Evolutionary conservation across 2,888 invertebrate genomes (phyloP).

Genomic region (Chaetoderma sp.): DNA sequence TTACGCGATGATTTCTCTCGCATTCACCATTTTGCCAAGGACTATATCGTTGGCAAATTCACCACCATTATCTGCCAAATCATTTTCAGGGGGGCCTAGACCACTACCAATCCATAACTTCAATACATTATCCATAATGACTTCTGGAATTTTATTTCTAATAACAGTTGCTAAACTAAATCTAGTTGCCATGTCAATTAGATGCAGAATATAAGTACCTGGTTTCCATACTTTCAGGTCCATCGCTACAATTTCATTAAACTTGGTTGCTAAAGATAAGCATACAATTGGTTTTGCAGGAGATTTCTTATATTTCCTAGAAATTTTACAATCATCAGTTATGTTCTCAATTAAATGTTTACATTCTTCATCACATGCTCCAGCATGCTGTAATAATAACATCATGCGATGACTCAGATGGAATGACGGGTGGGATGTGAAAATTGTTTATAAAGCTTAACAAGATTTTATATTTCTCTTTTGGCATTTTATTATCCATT

Average conservation of each 20-base stretch:
- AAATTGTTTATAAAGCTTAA: not conserved
- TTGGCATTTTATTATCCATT: not conserved
- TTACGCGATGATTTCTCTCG: conserved; percentile 9
- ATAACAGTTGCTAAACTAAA: conserved; percentile 14
- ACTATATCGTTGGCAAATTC: conserved; percentile 15
- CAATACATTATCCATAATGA: conserved; percentile 8
- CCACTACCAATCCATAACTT: conserved; percentile 12
- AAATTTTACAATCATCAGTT: conserved; percentile 5
- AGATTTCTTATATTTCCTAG: conserved; percentile 6
- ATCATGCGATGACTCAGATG: conserved; percentile 6
- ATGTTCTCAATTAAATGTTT: not conserved
- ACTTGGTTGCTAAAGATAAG: conserved; percentile 18
- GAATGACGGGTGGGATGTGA: not conserved
- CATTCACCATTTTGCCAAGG: conserved; percentile 10
- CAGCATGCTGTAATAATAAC: conserved; percentile 10
- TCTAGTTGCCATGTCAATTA: conserved; percentile 14
- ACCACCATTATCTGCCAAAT: conserved; percentile 17
- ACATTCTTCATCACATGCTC: not conserved
- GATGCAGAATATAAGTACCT: conserved; percentile 11
- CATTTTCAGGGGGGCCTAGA: conserved; percentile 3
- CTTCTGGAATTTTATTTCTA: not conserved
- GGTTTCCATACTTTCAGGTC: conserved; percentile 10
- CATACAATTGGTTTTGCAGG: conserved; percentile 13
- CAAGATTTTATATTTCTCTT: not conserved
- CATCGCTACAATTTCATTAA: conserved; percentile 21